A percentile compares a stretch with the other conserved stretches of the same genome.
Evolutionary conservation across 2,113 vertebrate species (phyloP).

Genomic region (Triplophysa tibetana): DNA sequence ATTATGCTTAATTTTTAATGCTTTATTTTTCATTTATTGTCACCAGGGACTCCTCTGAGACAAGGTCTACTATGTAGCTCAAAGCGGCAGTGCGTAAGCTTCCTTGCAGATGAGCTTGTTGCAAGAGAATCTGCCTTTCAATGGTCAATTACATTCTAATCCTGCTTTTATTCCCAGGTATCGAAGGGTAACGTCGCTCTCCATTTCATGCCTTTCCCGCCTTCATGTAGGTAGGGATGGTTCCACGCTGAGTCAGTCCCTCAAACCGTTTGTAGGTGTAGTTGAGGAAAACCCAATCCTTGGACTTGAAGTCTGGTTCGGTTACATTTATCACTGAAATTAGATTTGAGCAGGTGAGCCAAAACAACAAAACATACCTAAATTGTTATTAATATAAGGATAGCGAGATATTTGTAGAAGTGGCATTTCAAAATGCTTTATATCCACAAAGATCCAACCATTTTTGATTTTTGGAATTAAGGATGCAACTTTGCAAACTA

Average conservation of each 20-base stretch:
- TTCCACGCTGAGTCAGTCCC: slow-evolving; percentile 93
- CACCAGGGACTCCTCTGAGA: slow-evolving; percentile 33
- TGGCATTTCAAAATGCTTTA: background rate
- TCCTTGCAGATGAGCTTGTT: slow-evolving; percentile 41
- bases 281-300: slow-evolving; percentile 99
- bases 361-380: slow-evolving; percentile 26
- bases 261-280: slow-evolving; percentile 99
- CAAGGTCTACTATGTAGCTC: slow-evolving; percentile 28
- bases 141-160: slow-evolving; percentile 19
- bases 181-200: slow-evolving; percentile 23
- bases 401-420: background rate
- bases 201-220: slow-evolving; percentile 84
- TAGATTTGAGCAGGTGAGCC: slow-evolving; percentile 32
- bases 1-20: background rate
- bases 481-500: no score
- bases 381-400: background rate
- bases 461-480: no score
- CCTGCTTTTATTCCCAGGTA: background rate
- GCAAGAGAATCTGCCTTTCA: slow-evolving; percentile 50
- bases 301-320: slow-evolving; percentile 96
- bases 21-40: slow-evolving; percentile 3
- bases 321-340: slow-evolving; percentile 85
- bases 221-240: slow-evolving; percentile 96
- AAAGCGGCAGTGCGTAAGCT: slow-evolving; percentile 39
- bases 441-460: no score